Base-by-base conservation (phyloP, 2,888 invertebrate species). In the Cheilosia impressa region DNA sequence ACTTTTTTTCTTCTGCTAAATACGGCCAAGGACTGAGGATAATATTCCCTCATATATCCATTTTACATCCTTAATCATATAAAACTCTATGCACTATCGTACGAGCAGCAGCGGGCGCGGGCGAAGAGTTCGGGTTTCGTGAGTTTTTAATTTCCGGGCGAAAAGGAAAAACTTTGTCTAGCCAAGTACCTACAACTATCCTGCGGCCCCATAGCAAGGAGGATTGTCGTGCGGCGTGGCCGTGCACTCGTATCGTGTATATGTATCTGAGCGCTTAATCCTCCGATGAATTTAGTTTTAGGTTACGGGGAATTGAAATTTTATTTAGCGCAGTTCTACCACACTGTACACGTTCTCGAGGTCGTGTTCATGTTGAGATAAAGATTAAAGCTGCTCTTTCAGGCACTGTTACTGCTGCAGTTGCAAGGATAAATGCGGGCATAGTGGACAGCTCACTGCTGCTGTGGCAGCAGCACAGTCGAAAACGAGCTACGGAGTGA, bases 131-230 rank as follows among this genome's bases (percentile, higher is more conserved):
- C 73, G 81, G 66, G 53, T 81, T 71, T 81, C 76, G 76, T 60
- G 84, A 85, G 84, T 80, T 80, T 84, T 85, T 85, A 85, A 85
- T 85, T 85, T 85, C 84, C 84, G 69, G 79, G n/a, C 73, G 69
- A 57, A 66, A 65, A 78, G 57, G 78, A 63, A 66, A 80, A 85
- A 85, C 81, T 85, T 81, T 22, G 84, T 80, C 81, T 76, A 71
- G 84, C 55, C 81, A 60, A 34, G 52, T 27, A 10, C 31, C 47
- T 19, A 31, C 53, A 17, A 17, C 53, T 15, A 15, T 10, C 13
- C 31, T 45, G 17, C 41, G 13, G 43, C 27, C n/a, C 9, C 9
- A 22, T 10, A n/a, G 43, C 58, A 45, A 71, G 34, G 45, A 65
- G 77, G 62, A 83, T 58, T 78, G 55, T 79, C 68, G 38, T 68